These are phyloP conservation scores for Todus mexicanus DNA, from an alignment of 2,797 vertebrate species.

Conservation along the genomic window DNA sequence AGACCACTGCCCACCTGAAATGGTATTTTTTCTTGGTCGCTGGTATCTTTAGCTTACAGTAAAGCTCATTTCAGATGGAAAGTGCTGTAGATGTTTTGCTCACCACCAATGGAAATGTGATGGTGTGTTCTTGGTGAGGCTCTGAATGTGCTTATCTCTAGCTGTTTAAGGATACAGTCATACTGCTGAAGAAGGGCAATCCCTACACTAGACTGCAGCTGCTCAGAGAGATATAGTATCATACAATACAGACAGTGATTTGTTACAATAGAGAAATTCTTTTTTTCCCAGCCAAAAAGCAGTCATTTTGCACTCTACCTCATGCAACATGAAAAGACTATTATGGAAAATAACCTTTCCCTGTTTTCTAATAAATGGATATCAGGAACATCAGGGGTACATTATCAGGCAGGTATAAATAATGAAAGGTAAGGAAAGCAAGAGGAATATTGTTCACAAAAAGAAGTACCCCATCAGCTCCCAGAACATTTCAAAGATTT, in stretches of 20 bases:
- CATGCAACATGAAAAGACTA: neutral
- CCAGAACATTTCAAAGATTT: neutral
- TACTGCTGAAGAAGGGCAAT: neutral
- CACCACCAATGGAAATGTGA: neutral
- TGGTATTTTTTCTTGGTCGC: neutral
- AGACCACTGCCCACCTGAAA: neutral
- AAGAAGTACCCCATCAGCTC: neutral
- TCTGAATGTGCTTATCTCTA: conserved; percentile 10
- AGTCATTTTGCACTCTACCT: neutral
- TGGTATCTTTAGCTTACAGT: conserved; percentile 4
- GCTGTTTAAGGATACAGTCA: neutral
- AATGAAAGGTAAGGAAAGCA: neutral
- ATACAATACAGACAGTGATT: neutral
- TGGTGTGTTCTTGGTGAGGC: neutral
- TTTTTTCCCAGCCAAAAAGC: neutral
- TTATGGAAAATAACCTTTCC: neutral
- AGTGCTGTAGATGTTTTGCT: neutral
- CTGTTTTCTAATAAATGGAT: neutral
- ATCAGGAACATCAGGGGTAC: neutral
- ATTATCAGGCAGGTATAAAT: neutral
- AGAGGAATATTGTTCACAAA: neutral
- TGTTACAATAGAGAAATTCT: neutral
- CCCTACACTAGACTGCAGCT: conserved; percentile 3
- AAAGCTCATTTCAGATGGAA: conserved; percentile 11
- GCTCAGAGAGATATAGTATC: neutral